Percentiles rank a stretch among this genome's conserved stretches.
These are phyloP conservation scores for Ochlodes sylvanus DNA, from an alignment of 2,888 invertebrate species.

Conservation along the genomic window DNA sequence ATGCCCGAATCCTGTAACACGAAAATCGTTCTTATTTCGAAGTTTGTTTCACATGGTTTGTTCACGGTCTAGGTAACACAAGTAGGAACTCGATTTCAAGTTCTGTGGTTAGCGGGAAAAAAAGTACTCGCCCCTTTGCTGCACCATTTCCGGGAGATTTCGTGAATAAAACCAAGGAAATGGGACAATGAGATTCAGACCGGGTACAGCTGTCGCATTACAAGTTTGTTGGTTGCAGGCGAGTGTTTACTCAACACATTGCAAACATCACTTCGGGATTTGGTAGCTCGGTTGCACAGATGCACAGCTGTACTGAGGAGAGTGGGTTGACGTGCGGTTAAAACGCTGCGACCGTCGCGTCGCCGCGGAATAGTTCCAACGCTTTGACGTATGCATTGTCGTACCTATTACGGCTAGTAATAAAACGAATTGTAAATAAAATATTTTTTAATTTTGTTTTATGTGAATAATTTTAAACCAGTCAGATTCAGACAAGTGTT, in stretches of 20 bases:
- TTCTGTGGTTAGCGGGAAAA: slow-evolving; percentile 46
- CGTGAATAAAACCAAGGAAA: slow-evolving; percentile 58
- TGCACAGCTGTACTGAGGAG: slow-evolving; percentile 29
- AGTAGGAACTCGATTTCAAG: slow-evolving; percentile 40
- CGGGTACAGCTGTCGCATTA: slow-evolving; percentile 60
- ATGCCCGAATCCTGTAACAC: slow-evolving; percentile 38
- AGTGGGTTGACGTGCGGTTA: slow-evolving; percentile 31
- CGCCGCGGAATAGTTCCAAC: slow-evolving; percentile 9
- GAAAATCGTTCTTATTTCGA: slow-evolving; percentile 28
- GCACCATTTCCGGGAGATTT: slow-evolving; percentile 60
- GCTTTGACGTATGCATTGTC: slow-evolving; percentile 20
- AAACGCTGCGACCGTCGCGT: not conserved
- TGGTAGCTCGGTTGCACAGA: slow-evolving; percentile 23
- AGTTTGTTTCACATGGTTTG: slow-evolving; percentile 20
- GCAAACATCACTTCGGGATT: slow-evolving; percentile 27
- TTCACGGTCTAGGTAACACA: slow-evolving; percentile 27
- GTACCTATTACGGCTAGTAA: not conserved
- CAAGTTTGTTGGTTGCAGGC: slow-evolving; percentile 51
- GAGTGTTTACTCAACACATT: slow-evolving; percentile 29
- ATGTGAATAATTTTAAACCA: no score
- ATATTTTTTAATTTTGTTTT: no score
- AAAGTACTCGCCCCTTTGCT: slow-evolving; percentile 58
- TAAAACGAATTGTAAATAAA: slow-evolving; percentile 12
- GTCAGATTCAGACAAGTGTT: no score
- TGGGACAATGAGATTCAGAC: slow-evolving; percentile 63